Base-by-base conservation (phyloP, 2,888 invertebrate genomes). In the Pristionchus entomophagus region DNA sequence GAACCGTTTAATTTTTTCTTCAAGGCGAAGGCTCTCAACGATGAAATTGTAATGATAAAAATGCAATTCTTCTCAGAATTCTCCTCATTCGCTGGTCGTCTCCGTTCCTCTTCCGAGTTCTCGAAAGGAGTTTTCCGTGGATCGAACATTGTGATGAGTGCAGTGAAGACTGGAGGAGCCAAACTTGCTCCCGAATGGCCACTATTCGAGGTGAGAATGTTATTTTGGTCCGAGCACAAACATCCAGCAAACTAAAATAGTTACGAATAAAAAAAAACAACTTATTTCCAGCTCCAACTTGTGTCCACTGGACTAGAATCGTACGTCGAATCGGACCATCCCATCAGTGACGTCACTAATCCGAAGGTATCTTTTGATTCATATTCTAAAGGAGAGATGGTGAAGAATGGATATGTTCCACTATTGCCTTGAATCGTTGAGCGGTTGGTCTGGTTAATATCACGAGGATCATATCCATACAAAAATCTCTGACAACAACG, bases 211-310 rank as follows among this genome's bases (percentile, higher is more conserved):
- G 81, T 78, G 35, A 17, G 19, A 4, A 22, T n/a, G n/a, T n/a
- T n/a, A n/a, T n/a, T n/a, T n/a, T n/a, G n/a, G n/a, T n/a, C n/a
- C n/a, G n/a, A n/a, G n/a, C n/a, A n/a, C n/a, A n/a, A n/a, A n/a
- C n/a, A n/a, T n/a, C n/a, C n/a, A n/a, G n/a, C n/a, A n/a, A n/a
- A n/a, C n/a, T n/a, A n/a, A n/a, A n/a, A n/a, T n/a, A n/a, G n/a
- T n/a, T n/a, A n/a, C n/a, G n/a, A n/a, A n/a, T n/a, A n/a, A n/a
- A n/a, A n/a, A n/a, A n/a, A n/a, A n/a, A n/a, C n/a, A n/a, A n/a
- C n/a, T n/a, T n/a, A n/a, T 62, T 65, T 22, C 59, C 86, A 88
- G 88, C 84, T 89, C 22, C 81, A 87, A 14, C 86, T 90, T 77
- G 88, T 87, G 29, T 87, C 89, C 0, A 53, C 84, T 17, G 87